Evolutionary conservation across 2,888 invertebrate genomes (phyloP), one percentile per base, ranked within the genome.

Genomic region (Alentia gelatinosa): DNA sequence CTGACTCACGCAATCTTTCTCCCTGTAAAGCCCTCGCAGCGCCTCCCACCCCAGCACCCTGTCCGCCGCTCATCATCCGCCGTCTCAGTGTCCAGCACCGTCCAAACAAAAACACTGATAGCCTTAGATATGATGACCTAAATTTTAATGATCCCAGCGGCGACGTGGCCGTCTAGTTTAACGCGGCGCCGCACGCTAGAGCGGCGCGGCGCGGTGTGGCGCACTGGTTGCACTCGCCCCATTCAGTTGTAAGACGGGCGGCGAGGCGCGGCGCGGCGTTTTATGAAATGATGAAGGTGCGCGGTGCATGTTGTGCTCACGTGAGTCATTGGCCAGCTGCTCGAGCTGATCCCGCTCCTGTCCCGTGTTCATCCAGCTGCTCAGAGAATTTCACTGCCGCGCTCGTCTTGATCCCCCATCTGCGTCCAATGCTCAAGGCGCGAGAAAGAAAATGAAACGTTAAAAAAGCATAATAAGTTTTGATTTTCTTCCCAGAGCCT

Each of bases 101-200:
- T 33, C 79, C n/a, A 37, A 83, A 83, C 83, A 86, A 86, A 86
- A 86, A 47, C 47, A 4, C 30, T 86, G 42, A 86, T 86, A 86
- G 86, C 86, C 86, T 86, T 86, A 86, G 86, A 86, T 86, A 86
- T 86, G 86, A 86, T 86, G 86, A 86, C 86, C 86, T 86, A 86
- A 86, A 86, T 86, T 86, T 86, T 86, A 86, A 86, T 86, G 86
- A 86, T 86, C 86, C 40, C 30, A 15, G 37, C 37, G 74, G 74
- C 74, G 26, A 47, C 19, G 47, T 9, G n/a, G 63, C 1, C 79
- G 39, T 35, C 79, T 79, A 86, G 47, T 86, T 86, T 42, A 86
- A 86, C 19, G 47, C 86, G 37, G 79, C 79, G 12, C 35, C 4
- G 79, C 79, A 79, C 79, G 79, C 79, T 79, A 79, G 79, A 79